Base-by-base conservation (phyloP, 2,888 invertebrate genomes). In the Drosophila tripunctata region DNA sequence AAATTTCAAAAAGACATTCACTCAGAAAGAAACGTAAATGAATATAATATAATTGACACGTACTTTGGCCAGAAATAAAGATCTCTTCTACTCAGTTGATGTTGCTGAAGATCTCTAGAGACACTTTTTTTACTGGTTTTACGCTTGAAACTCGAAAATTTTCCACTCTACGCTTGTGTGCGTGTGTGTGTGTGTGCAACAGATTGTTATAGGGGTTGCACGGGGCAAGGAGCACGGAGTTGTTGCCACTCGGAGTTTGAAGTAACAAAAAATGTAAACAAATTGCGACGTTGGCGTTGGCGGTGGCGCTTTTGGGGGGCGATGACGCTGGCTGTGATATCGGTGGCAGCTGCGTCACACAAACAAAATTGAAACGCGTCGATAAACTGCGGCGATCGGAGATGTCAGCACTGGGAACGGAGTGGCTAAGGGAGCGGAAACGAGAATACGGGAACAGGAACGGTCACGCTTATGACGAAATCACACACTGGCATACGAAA, bases 11-110 rank as follows among this genome's bases (percentile, higher is more conserved):
- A 30, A 38, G 22, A 35, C 22, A 24, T 21, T 33, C 21, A 17
- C n/a, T 19, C 17, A 44, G 30, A 51, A 40, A 19, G 36, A 61
- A 50, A 54, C 75, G 57, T 45, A 67, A 64, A 66, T 64, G 63
- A 60, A 56, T 66, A 45, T 75, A 21, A 79, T 78, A 75, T 79
- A 85, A 82, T 85, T 81, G 81, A 83, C 81, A 81, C 81, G 81
- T 81, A 83, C 81, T 85, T 85, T 43, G n/a, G n/a, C n/a, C n/a
- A n/a, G n/a, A n/a, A n/a, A 61, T 10, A 58, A 27, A 63, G 75
- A 57, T 62, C 47, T 50, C 31, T 47, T 41, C 67, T 54, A 70
- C 74, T 27, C 27, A 10, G 8, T 27, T 27, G 10, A 8, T 27
- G 4, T 22, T 22, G n/a, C 30, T n/a, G n/a, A 8, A 8, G 12